Percentiles rank a stretch among this genome's conserved stretches.
phyloP scores from a whole-genome alignment of 2,888 invertebrate genomes.

The Ellobium chinense region DNA sequence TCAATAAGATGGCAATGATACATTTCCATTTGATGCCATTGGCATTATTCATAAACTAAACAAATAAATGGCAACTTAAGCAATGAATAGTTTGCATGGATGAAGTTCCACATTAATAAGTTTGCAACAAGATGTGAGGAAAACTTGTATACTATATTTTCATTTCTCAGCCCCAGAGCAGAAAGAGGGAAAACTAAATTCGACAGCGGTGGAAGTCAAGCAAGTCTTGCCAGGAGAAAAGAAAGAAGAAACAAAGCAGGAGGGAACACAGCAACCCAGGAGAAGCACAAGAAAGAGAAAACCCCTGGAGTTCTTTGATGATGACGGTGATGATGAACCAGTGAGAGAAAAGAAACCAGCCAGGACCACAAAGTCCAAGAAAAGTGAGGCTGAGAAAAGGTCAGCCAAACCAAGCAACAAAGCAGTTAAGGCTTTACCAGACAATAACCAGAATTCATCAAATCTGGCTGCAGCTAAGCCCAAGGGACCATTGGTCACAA shows the following conservation, averaged over 20 bases:
- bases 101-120: no score
- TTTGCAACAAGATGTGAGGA: no score
- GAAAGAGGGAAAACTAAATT: no score
- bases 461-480: background rate
- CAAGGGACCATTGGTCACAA: background rate
- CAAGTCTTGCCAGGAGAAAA: no score
- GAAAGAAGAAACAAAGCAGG: background rate
- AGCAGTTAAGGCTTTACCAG: background rate
- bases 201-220: no score
- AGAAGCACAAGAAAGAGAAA: conserved; percentile 37
- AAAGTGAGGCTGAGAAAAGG: background rate
- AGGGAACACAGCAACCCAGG: background rate
- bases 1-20: no score
- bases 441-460: background rate
- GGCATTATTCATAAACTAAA: no score
- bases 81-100: no score
- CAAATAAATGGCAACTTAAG: no score
- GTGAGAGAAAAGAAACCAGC: background rate
- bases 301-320: conserved; percentile 18
- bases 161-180: no score
- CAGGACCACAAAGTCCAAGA: background rate
- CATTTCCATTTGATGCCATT: no score
- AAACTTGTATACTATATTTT: no score
- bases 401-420: background rate
- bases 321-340: conserved; percentile 5